Evolutionary conservation across 1,140 invertebrate species (phyloP).

Genomic region (Oppia nitens): DNA sequence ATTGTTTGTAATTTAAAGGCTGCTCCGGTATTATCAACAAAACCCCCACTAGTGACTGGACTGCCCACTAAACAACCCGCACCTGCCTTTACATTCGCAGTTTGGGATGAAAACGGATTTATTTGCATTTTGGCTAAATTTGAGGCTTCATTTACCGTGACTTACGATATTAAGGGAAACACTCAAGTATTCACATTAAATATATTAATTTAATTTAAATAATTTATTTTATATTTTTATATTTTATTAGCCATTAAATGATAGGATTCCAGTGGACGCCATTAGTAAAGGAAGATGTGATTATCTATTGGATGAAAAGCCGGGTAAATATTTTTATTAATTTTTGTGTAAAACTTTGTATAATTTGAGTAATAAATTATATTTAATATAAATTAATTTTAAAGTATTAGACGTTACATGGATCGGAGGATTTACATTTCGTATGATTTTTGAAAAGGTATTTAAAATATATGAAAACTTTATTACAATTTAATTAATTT

Average conservation of each 20-base stretch:
- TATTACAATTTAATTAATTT: background rate
- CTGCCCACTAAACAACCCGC: background rate
- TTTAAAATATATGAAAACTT: background rate
- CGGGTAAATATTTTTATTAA: no score
- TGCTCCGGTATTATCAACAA: no score
- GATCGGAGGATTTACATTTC: conserved; percentile 19
- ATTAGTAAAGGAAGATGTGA: conserved; percentile 20
- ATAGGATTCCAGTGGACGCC: conserved; percentile 17
- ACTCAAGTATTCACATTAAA: conserved; percentile 20
- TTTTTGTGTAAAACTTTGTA: no score
- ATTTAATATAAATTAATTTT: background rate
- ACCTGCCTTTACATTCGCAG: conserved; percentile 12
- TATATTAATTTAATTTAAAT: background rate
- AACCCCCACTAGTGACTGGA: background rate
- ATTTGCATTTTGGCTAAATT: conserved; percentile 25
- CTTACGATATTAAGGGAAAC: conserved; percentile 19
- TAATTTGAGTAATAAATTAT: background rate
- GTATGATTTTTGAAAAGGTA: conserved; percentile 17
- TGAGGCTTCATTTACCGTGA: conserved; percentile 22
- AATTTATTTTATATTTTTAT: background rate
- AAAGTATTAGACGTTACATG: conserved; percentile 15
- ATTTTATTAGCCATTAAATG: conserved; percentile 14
- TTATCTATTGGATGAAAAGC: conserved; percentile 14
- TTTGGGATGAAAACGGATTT: conserved; percentile 22
- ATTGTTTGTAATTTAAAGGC: no score